Base-by-base conservation (phyloP, 2,888 invertebrate species). In the Bimastos eiseni region DNA sequence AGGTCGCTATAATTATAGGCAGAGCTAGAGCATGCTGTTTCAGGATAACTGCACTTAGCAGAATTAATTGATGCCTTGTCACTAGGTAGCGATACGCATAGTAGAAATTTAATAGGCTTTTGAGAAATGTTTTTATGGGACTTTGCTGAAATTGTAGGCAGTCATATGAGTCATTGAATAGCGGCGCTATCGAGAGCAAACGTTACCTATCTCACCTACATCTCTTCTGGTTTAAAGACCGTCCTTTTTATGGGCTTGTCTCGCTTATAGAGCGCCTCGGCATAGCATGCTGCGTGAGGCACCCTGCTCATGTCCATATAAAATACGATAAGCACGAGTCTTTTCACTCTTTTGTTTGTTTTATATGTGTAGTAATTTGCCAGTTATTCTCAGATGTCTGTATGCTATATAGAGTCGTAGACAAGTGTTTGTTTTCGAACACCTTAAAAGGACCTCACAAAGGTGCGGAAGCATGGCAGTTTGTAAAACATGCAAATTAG, bases 311-410 rank as follows among this genome's bases (percentile, higher is more conserved):
- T n/a, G n/a, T n/a, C n/a, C n/a, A n/a, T n/a, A n/a, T n/a, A n/a
- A n/a, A n/a, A n/a, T n/a, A n/a, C n/a, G 49, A 49, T 49, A 49
- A 49, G 24, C 24, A 49, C 24, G 49, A 49, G 49, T 49, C 24
- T 49, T 49, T 49, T 49, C 24, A 49, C 6, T 49, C 49, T 3
- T 49, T 21, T 4, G 70, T 4, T 70, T 70, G 70, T n/a, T 70
- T 30, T 70, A 70, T n/a, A 70, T 70, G 8, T n/a, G 8, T n/a
- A 70, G 70, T n/a, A 8, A 70, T 70, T 70, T 70, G n/a, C n/a
- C 30, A 70, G n/a, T 70, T 70, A 70, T 70, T 70, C 70, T 70
- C 70, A 70, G 70, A 70, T 70, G 70, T 70, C n/a, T 70, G n/a
- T 8, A 70, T 70, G 70, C n/a, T 70, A 30, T n/a, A n/a, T n/a